Conservation (phyloP, 2,113 vertebrate genomes). For the Cebidichthys violaceus region DNA sequence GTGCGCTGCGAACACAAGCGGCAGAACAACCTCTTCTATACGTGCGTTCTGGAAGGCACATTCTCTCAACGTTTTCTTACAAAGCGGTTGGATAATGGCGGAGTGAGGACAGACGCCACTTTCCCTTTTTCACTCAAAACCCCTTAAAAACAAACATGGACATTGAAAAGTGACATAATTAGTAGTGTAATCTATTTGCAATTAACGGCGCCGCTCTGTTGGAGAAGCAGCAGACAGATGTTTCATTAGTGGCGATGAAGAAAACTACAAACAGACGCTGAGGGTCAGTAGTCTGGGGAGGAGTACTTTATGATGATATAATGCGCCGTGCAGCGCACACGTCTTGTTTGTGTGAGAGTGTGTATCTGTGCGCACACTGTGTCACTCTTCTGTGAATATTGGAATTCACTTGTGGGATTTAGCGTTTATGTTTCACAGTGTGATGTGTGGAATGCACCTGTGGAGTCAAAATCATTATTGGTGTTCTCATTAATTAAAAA, state of each 20-base stretch:
- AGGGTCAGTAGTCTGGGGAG: constrained; percentile 73
- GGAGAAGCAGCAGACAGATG: constrained; percentile 73
- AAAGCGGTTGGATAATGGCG: not conserved
- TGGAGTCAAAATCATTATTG: constrained; percentile 16
- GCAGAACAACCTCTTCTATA: not conserved
- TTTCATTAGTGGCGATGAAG: constrained; percentile 75
- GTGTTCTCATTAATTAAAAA: constrained; percentile 50
- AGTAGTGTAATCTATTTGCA: constrained; percentile 73
- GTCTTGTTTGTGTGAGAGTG: constrained; percentile 46
- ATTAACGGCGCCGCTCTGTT: constrained; percentile 66
- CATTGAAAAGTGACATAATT: constrained; percentile 73
- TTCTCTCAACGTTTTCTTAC: constrained; percentile 31
- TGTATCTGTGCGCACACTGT: not conserved
- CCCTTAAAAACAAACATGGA: constrained; percentile 50
- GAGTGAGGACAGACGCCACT: not conserved
- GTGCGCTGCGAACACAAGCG: constrained; percentile 2
- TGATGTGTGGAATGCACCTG: not conserved
- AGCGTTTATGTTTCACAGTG: not conserved
- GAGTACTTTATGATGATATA: constrained; percentile 68
- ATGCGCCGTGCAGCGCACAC: constrained; percentile 34
- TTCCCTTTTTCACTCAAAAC: constrained; percentile 9
- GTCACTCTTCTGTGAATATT: not conserved
- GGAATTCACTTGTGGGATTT: not conserved
- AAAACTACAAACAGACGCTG: constrained; percentile 74
- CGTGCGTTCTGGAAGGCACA: constrained; percentile 4